These are phyloP conservation scores for Parnassius glacialis DNA, from an alignment of 2,888 invertebrate species.

Conservation along the genomic window DNA sequence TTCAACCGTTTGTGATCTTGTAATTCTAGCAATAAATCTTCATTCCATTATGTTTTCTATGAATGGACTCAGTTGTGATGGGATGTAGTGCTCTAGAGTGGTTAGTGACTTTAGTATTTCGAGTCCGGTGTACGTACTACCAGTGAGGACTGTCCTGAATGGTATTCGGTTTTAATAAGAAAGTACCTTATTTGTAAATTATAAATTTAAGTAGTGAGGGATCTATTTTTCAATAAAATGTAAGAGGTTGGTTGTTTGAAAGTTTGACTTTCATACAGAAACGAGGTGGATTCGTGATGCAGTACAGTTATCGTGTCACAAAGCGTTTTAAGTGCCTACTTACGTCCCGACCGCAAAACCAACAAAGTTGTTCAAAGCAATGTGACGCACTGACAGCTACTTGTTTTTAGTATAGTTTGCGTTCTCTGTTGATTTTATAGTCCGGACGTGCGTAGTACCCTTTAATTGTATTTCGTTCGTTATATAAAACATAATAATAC, in stretches of 20 bases:
- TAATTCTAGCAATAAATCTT: constrained; percentile 81
- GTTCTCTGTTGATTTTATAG: too few species aligned
- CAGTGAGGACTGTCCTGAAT: constrained; percentile 66
- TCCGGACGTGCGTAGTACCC: too few species aligned
- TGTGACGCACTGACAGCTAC: too few species aligned
- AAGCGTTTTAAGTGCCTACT: not conserved
- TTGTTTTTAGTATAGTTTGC: too few species aligned
- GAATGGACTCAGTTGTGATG: constrained; percentile 57
- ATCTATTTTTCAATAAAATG: constrained; percentile 76
- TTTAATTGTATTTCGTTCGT: not conserved
- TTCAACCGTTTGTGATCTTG: constrained; percentile 77
- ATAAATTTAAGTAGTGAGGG: constrained; percentile 78
- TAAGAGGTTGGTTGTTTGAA: constrained; percentile 55
- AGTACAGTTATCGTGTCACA: constrained; percentile 6
- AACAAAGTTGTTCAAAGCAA: not conserved
- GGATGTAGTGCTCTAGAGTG: constrained; percentile 75
- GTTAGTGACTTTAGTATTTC: constrained; percentile 67
- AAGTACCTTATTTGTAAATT: constrained; percentile 79
- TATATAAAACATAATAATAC: not conserved
- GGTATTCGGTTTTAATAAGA: constrained; percentile 65
- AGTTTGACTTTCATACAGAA: constrained; percentile 72
- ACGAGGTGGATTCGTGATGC: constrained; percentile 38
- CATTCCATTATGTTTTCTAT: constrained; percentile 77
- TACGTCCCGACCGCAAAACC: not conserved
- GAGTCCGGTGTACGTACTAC: constrained; percentile 58